Evolutionary conservation across 2,797 vertebrate genomes (phyloP).

Genomic region (Pyrocephalus nanus): DNA sequence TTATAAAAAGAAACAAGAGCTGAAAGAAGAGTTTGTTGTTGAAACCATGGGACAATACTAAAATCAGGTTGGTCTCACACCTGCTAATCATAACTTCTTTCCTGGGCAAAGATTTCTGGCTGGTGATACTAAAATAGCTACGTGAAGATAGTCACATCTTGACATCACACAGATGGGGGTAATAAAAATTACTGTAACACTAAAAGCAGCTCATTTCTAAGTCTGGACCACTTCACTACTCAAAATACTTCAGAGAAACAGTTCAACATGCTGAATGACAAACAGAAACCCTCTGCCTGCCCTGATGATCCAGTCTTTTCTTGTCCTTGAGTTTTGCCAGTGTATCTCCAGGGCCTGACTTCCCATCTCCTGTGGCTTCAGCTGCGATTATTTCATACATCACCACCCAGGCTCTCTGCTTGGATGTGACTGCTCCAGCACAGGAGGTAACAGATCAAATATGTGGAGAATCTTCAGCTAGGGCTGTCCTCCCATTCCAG

Average conservation of each 20-base stretch:
- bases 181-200: not conserved
- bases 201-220: not conserved
- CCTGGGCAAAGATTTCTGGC: not conserved
- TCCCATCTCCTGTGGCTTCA: not conserved
- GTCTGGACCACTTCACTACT: not conserved
- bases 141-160: not conserved
- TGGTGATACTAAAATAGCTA: not conserved
- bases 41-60: not conserved
- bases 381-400: not conserved
- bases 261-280: not conserved
- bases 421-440: not conserved
- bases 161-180: not conserved
- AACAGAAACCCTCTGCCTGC: not conserved
- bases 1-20: not conserved
- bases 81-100: not conserved
- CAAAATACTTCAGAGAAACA: not conserved
- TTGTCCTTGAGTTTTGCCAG: not conserved
- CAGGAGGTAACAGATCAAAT: not conserved
- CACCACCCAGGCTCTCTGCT: fast-evolving
- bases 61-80: not conserved
- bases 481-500: not conserved
- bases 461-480: not conserved
- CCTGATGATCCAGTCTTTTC: not conserved
- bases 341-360: not conserved
- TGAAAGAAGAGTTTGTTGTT: not conserved